Conservation (phyloP, 1,140 invertebrate species). For the Idris sp. region DNA sequence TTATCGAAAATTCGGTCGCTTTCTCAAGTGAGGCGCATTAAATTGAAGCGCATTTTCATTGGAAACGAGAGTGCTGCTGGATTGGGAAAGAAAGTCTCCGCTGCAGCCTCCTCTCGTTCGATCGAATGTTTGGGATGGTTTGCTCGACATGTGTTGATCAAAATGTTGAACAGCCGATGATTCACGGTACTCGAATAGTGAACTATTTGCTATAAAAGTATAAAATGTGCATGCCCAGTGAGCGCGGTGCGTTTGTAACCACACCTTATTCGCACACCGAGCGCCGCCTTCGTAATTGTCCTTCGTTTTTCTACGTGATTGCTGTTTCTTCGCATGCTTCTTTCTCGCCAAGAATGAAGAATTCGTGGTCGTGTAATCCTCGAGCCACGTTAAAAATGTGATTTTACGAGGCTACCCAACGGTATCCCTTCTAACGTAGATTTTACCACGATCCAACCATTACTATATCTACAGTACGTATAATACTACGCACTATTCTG, state of each 20-base stretch:
- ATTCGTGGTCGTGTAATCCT: constrained; percentile 65
- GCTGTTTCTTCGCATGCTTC: constrained; percentile 65
- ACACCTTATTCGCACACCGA: constrained; percentile 61
- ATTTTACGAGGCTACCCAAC: constrained; percentile 68
- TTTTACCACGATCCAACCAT: constrained; percentile 61
- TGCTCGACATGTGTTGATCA: constrained; percentile 29
- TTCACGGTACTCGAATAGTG: constrained; percentile 48
- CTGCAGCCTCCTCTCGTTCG: constrained; percentile 18
- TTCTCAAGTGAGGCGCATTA: constrained; percentile 9
- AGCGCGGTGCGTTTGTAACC: constrained; percentile 59
- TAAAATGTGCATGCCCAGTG: constrained; percentile 57
- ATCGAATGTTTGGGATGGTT: constrained; percentile 16
- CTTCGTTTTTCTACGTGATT: constrained; percentile 59
- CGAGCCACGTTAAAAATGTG: constrained; percentile 71
- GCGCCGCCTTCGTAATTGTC: constrained; percentile 56
- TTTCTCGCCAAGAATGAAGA: constrained; percentile 63
- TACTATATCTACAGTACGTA: constrained; percentile 65
- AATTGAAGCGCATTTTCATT: not conserved
- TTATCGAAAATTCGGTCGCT: constrained; percentile 19
- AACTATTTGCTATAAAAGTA: constrained; percentile 61
- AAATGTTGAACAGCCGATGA: constrained; percentile 52
- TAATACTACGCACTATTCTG: constrained; percentile 42
- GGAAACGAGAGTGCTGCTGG: not conserved
- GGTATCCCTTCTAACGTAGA: constrained; percentile 64
- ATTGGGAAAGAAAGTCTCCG: constrained; percentile 15